Evolutionary conservation across 2,888 invertebrate species (phyloP).

Genomic region (Volucella inflata): DNA sequence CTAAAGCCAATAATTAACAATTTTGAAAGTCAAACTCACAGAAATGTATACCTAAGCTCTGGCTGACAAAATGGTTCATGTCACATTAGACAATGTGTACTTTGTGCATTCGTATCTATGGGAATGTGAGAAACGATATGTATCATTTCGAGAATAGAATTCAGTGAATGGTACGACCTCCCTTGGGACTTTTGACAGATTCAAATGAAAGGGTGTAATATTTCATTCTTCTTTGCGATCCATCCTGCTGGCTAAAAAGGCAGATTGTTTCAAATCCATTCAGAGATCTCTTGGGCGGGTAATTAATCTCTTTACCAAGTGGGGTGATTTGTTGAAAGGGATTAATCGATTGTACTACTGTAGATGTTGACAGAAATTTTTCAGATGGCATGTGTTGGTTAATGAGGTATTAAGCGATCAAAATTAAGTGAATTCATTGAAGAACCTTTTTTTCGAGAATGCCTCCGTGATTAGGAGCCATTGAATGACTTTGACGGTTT

Average conservation of each 20-base stretch:
- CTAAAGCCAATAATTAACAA: slow-evolving; percentile 60
- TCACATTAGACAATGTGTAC: neutral
- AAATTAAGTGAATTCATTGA: no score
- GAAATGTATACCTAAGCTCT: slow-evolving; percentile 55
- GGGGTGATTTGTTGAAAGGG: slow-evolving; percentile 23
- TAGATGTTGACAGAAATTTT: neutral
- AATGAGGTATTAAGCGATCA: no score
- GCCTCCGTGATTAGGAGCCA: no score
- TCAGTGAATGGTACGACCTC: slow-evolving; percentile 37
- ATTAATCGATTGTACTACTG: slow-evolving; percentile 25
- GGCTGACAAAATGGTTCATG: slow-evolving; percentile 42
- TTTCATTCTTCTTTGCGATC: slow-evolving; percentile 42
- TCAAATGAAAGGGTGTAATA: slow-evolving; percentile 52
- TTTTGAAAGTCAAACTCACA: slow-evolving; percentile 44
- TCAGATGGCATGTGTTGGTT: no score
- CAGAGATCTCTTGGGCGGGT: slow-evolving; percentile 31
- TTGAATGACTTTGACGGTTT: no score
- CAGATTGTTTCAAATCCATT: slow-evolving; percentile 26
- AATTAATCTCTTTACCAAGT: slow-evolving; percentile 48
- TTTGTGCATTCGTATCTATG: neutral
- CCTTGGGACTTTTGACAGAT: slow-evolving; percentile 47
- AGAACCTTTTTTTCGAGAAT: no score
- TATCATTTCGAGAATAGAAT: slow-evolving; percentile 15
- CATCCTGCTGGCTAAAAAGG: slow-evolving; percentile 35
- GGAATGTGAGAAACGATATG: slow-evolving; percentile 27